These are phyloP conservation scores for Drosophila cardini DNA, from an alignment of 1,140 invertebrate genomes.

Conservation along the genomic window DNA sequence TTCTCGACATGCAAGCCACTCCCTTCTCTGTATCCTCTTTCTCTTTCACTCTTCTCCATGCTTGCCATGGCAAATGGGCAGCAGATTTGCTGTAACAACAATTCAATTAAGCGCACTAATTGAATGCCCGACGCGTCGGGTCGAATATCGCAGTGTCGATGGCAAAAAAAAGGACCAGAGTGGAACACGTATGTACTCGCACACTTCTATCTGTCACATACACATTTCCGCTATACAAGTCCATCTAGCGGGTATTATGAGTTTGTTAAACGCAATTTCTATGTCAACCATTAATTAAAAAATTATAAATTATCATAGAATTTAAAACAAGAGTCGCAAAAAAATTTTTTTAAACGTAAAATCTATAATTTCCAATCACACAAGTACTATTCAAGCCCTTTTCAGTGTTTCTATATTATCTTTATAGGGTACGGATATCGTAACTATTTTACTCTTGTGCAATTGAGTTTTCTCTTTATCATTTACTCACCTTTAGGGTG, in stretches of 20 bases:
- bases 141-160: constrained; percentile 50
- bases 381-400: no score
- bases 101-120: constrained; percentile 84
- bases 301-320: no score
- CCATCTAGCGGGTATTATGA: neutral
- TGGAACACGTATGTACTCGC: neutral
- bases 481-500: constrained; percentile 85
- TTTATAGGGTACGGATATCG: no score
- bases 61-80: constrained; percentile 42
- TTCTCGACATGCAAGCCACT: neutral
- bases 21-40: neutral
- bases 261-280: constrained; percentile 1
- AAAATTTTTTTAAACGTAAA: no score
- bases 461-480: constrained; percentile 20
- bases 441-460: no score
- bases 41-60: constrained; percentile 10
- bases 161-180: constrained; percentile 16
- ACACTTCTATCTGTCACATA: constrained; percentile 31
- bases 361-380: no score
- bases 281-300: neutral
- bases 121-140: constrained; percentile 66
- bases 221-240: constrained; percentile 32
- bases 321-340: no score
- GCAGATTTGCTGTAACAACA: constrained; percentile 79
- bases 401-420: no score